These are phyloP conservation scores for Pristionchus entomophagus DNA, from an alignment of 2,888 invertebrate species.

Conservation along the genomic window DNA sequence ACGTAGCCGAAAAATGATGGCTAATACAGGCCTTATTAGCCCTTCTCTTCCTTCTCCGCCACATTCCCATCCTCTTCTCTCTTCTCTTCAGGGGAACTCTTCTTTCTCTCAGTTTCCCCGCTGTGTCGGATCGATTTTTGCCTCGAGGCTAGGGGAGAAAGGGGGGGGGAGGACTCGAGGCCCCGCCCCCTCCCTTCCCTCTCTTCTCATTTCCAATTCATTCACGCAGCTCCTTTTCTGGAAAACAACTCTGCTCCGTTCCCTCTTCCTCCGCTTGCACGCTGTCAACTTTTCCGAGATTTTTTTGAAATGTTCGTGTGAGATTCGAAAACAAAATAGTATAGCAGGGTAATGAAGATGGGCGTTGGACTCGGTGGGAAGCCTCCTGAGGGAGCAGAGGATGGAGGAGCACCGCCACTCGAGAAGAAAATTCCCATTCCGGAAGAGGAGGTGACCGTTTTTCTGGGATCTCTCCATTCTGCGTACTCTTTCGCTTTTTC, in stretches of 20 bases:
- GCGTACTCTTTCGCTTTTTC: not conserved
- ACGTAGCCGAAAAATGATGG: no score
- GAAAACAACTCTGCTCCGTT: not conserved
- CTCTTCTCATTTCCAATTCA: constrained; percentile 37
- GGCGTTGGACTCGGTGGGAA: not conserved
- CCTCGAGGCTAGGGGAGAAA: not conserved
- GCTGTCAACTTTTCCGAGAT: not conserved
- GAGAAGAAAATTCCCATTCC: not conserved
- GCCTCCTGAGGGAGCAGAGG: not conserved
- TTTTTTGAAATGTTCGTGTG: not conserved
- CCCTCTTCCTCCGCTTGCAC: not conserved
- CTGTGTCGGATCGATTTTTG: not conserved
- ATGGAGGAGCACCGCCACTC: not conserved
- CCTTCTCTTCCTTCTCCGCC: not conserved
- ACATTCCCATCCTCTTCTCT: not conserved
- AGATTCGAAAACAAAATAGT: not conserved
- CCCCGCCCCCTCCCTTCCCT: not conserved
- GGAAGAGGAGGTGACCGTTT: not conserved
- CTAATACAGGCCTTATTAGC: no score
- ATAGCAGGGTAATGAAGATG: not conserved
- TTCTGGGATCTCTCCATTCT: not conserved
- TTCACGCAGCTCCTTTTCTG: constrained; percentile 4
- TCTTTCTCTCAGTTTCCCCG: constrained; percentile 6
- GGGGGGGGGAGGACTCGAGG: not conserved
- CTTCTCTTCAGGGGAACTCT: not conserved